Base-by-base conservation (phyloP, 92 coral and sea anemone genomes). In the Montipora capitata region DNA sequence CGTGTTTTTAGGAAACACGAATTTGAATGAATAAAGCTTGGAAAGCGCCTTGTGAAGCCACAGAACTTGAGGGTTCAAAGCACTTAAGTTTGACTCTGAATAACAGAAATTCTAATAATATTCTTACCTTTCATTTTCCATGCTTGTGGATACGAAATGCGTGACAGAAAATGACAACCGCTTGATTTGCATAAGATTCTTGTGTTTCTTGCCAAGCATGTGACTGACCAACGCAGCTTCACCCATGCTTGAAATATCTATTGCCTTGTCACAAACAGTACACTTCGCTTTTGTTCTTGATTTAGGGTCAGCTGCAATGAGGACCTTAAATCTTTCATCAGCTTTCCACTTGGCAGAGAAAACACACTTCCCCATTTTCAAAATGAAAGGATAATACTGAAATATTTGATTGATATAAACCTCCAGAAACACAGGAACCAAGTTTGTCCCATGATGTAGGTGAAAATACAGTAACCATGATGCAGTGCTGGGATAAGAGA, bases 221-320 rank as follows among this genome's bases (percentile, higher is more conserved):
- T 39, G 56, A 40, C 81, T 77, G 27, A 27, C 49, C 81, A 57
- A 77, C 27, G 77, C 85, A 81, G 76, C 74, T 41, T 68, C 85
- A 44, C 68, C 85, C 76, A 68, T 81, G 76, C 76, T 81, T 81
- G 76, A 81, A 35, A 65, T 42, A 54, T 80, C 76, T 14, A 80
- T 65, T 80, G 85, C 65, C 75, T 65, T 67, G 13, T 80, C 42
- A 38, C 76, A 80, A 80, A 80, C 85, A 80, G 35, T 27, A 80
- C 85, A 80, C 85, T 16, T 80, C 64, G 76, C 85, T 80, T 80
- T 80, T 41, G 72, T 65, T 42, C 15, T 80, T 80, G 85, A 80
- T 41, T 41, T 65, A 80, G 85, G 85, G 35, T 80, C 85, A 45
- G 75, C 85, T 80, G 64, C 85, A 80, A 80, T 80, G 66, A 76